Percentiles rank a stretch among this genome's conserved stretches.
Evolutionary conservation across 2,113 vertebrate species (phyloP).

Genomic region (Colius striatus): DNA sequence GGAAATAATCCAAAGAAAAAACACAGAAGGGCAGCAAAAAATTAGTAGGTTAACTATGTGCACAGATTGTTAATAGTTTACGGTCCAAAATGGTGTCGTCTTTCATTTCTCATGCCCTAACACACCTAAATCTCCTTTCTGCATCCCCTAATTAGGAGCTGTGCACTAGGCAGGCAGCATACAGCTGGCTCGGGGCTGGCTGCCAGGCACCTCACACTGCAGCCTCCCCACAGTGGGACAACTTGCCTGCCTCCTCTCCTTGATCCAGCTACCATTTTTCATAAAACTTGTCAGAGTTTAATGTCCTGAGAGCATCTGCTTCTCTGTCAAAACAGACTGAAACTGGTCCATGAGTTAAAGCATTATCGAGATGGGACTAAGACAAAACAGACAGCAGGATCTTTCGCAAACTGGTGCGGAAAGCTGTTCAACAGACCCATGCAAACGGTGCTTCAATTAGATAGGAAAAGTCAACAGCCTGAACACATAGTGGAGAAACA

Average conservation of each 20-base stretch:
- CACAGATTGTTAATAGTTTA: neutral
- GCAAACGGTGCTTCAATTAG: neutral
- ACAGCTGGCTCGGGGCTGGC: neutral
- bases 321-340: neutral
- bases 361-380: neutral
- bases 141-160: neutral
- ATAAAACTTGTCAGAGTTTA: neutral
- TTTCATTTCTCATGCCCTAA: neutral
- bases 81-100: neutral
- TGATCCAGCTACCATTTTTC: neutral
- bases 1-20: neutral
- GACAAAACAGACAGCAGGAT: neutral
- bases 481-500: neutral
- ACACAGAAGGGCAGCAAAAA: neutral
- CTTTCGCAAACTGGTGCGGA: neutral
- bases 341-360: neutral
- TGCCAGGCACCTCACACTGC: neutral
- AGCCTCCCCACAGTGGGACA: neutral
- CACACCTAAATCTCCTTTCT: neutral
- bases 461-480: slow-evolving; percentile 12
- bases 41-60: neutral
- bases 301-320: neutral
- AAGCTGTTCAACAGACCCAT: neutral
- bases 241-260: neutral
- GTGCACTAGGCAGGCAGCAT: neutral